phyloP scores from a whole-genome alignment of 2,113 vertebrate species.

The Phylloscopus whistleri region DNA sequence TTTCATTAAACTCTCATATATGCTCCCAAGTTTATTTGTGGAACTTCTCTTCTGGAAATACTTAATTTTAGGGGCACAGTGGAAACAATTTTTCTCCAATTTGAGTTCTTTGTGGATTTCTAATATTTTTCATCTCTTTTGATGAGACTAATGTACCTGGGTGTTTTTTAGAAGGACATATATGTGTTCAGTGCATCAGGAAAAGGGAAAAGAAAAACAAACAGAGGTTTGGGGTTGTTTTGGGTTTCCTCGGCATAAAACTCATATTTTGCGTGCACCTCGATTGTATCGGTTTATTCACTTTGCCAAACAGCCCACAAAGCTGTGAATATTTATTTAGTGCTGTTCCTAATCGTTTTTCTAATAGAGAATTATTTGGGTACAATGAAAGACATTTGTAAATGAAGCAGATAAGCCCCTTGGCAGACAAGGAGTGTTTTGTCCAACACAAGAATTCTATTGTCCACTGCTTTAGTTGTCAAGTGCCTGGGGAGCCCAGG shows the following conservation, averaged over 20 bases:
- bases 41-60: background rate
- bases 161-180: background rate
- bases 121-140: background rate
- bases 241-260: background rate
- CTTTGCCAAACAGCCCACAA: constrained; percentile 69
- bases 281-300: constrained; percentile 68
- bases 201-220: background rate
- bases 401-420: constrained; percentile 90
- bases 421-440: constrained; percentile 90
- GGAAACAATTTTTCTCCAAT: background rate
- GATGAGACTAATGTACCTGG: background rate
- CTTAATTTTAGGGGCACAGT: background rate
- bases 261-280: constrained; percentile 19
- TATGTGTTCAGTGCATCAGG: background rate
- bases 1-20: background rate
- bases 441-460: constrained; percentile 91
- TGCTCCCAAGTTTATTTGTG: background rate
- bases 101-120: background rate
- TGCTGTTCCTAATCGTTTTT: constrained; percentile 78
- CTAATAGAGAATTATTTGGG: constrained; percentile 83
- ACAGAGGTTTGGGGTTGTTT: background rate
- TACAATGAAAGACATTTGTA: constrained; percentile 95
- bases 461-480: constrained; percentile 83
- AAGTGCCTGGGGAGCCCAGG: constrained; percentile 86
- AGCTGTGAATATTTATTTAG: constrained; percentile 87